Conservation (phyloP, 2,113 vertebrate species). For the Mesembrinibis cayennensis region DNA sequence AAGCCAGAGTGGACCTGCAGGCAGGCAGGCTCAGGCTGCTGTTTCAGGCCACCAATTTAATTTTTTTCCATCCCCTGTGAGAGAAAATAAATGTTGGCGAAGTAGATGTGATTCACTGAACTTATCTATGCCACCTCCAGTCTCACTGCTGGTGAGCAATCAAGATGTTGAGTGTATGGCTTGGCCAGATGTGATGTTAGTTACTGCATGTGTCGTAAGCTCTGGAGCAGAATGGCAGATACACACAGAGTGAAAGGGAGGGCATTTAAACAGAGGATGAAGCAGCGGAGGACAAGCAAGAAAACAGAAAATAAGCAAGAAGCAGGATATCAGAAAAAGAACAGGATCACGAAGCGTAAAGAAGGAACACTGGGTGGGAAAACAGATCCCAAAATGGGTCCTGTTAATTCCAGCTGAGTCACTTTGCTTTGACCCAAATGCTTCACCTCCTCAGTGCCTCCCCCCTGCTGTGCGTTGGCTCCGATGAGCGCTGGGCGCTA, state of each 20-base stretch:
- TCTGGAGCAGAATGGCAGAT: background rate
- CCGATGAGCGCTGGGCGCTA: accelerated
- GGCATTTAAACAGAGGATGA: background rate
- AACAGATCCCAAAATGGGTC: background rate
- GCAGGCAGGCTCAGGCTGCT: background rate
- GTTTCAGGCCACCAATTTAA: background rate
- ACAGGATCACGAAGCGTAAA: background rate
- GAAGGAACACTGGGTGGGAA: background rate
- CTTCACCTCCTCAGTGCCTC: background rate
- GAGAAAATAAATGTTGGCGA: background rate
- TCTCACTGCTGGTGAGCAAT: background rate
- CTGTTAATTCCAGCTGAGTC: background rate
- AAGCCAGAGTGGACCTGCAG: background rate
- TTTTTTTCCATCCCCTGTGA: background rate
- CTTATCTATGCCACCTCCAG: background rate
- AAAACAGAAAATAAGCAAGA: background rate
- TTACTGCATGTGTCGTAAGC: background rate
- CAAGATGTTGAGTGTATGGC: background rate
- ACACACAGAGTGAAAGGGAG: background rate
- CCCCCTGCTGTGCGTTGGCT: background rate
- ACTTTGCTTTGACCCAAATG: background rate
- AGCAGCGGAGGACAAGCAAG: background rate
- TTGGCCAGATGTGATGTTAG: background rate
- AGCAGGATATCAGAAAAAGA: background rate
- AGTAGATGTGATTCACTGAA: background rate